Percentiles rank a stretch among this genome's conserved stretches.
phyloP scores from a whole-genome alignment of 2,797 vertebrate species.

The Siniperca obscura region DNA sequence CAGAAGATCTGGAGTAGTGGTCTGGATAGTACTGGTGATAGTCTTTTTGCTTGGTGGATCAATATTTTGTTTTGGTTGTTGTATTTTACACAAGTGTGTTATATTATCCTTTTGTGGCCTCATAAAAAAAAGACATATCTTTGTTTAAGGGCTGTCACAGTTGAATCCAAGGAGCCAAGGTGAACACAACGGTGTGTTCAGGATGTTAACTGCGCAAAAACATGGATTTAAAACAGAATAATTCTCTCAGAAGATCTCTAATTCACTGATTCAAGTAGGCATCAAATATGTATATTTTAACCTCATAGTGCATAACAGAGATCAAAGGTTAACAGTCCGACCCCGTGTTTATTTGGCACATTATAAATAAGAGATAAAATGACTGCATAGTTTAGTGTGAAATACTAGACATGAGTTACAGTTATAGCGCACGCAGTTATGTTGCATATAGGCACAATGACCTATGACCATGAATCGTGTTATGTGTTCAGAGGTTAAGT shows the following conservation, averaged over 20 bases:
- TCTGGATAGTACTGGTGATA: background rate
- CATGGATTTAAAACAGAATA: background rate
- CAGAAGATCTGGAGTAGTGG: background rate
- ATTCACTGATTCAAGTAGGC: background rate
- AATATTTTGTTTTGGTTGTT: background rate
- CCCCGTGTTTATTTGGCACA: background rate
- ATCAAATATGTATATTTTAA: background rate
- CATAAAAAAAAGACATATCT: background rate
- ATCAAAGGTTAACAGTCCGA: background rate
- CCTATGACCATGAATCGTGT: background rate
- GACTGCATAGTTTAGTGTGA: background rate
- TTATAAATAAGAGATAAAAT: background rate
- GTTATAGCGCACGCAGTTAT: background rate
- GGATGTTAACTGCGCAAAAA: background rate
- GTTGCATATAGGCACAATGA: background rate
- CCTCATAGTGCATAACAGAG: background rate
- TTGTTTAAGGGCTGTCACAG: background rate
- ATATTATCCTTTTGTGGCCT: background rate
- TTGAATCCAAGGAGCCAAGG: background rate
- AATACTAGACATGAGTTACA: background rate
- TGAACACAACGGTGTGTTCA: background rate
- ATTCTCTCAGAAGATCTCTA: no score
- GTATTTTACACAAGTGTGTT: background rate
- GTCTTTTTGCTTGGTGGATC: background rate
- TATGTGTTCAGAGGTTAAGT: background rate